These are phyloP conservation scores for Denticeps clupeoides DNA, from an alignment of 2,797 vertebrate species.

Conservation along the genomic window DNA sequence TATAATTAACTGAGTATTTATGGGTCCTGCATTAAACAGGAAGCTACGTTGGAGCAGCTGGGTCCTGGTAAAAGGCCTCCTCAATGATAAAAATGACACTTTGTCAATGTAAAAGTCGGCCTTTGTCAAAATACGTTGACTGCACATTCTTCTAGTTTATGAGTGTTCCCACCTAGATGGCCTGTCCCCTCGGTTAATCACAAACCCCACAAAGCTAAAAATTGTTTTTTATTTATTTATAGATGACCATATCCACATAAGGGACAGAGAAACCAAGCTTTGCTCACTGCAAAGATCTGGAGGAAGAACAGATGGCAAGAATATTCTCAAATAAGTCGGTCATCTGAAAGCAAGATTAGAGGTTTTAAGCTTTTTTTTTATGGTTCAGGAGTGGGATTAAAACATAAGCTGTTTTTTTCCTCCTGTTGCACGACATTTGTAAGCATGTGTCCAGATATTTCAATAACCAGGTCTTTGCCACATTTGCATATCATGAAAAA, in stretches of 20 bases:
- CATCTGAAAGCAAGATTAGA: slow-evolving; percentile 58
- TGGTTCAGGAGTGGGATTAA: slow-evolving; percentile 58
- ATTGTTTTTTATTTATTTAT: slow-evolving; percentile 1
- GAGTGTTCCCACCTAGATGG: too few relatives aligned
- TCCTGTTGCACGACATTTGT: slow-evolving; percentile 17
- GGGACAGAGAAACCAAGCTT: too few relatives aligned
- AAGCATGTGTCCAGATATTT: neutral
- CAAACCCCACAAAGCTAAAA: too few relatives aligned
- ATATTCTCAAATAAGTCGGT: slow-evolving; percentile 65
- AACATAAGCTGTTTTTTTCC: slow-evolving; percentile 50
- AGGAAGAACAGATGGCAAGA: slow-evolving; percentile 57
- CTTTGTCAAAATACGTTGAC: too few relatives aligned
- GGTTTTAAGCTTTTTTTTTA: slow-evolving; percentile 60
- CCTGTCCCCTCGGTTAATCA: too few relatives aligned
- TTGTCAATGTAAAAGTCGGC: too few relatives aligned
- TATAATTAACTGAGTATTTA: slow-evolving; percentile 44
- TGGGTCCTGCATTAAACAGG: slow-evolving; percentile 34
- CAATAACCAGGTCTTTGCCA: slow-evolving; percentile 2
- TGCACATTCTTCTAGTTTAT: too few relatives aligned
- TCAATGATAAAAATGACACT: slow-evolving; percentile 46
- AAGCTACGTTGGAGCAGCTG: slow-evolving; percentile 15
- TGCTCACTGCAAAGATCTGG: slow-evolving; percentile 34
- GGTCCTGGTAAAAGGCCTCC: slow-evolving; percentile 29
- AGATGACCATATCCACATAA: too few relatives aligned
- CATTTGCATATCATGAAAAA: neutral